A percentile compares a stretch with the other conserved stretches of the same genome.
phyloP scores from a whole-genome alignment of 2,797 vertebrate genomes.

The Clarias platycephalus region DNA sequence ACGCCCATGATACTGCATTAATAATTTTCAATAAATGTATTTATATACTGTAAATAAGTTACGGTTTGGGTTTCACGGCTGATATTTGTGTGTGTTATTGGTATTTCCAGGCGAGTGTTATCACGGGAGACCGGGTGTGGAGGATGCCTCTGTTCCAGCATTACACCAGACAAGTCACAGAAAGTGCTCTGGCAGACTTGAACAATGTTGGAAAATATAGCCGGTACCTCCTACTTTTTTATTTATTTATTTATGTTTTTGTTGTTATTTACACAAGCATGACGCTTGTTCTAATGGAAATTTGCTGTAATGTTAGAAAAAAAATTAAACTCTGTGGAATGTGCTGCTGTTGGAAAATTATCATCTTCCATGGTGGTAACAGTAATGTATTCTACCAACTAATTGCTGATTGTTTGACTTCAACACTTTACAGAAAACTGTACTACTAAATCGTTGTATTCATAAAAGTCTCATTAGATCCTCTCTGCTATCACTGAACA shows the following conservation, averaged over 20 bases:
- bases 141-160: constrained; percentile 97
- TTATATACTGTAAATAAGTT: background rate
- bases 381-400: background rate
- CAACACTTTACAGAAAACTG: background rate
- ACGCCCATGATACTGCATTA: no score
- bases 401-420: background rate
- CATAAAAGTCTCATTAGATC: background rate
- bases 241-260: no score
- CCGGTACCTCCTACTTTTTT: constrained; percentile 69
- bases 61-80: background rate
- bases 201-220: constrained; percentile 93
- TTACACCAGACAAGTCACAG: constrained; percentile 89
- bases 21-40: no score
- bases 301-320: background rate
- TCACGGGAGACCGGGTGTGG: constrained; percentile 96
- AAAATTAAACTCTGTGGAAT: background rate
- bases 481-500: constrained; percentile 56
- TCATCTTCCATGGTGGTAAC: background rate
- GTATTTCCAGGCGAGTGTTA: constrained; percentile 82
- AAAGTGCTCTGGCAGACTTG: constrained; percentile 88
- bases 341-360: background rate
- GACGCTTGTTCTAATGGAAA: background rate
- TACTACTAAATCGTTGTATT: background rate
- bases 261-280: background rate
- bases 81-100: background rate